A percentile compares a stretch with the other conserved stretches of the same genome.
phyloP scores from a whole-genome alignment of 2,888 invertebrate species.

The Brachypterus glaber region DNA sequence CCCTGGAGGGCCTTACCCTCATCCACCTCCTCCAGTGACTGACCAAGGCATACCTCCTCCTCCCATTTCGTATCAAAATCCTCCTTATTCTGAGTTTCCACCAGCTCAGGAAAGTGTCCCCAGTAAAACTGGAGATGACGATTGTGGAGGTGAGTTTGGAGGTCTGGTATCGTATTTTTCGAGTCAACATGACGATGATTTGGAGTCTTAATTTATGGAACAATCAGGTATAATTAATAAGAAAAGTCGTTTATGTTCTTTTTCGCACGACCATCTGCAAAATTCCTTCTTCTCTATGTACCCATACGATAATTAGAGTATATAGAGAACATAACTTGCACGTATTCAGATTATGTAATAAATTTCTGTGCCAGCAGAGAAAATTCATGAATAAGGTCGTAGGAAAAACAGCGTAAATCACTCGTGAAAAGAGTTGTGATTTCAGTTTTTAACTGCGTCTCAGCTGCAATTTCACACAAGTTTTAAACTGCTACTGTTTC shows the following conservation, averaged over 20 bases:
- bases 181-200: constrained; percentile 79
- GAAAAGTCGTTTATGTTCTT: neutral
- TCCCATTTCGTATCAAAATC: constrained; percentile 1
- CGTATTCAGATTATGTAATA: too few species aligned
- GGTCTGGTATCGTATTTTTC: constrained; percentile 88
- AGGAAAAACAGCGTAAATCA: too few species aligned
- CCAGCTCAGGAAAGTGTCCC: constrained; percentile 24
- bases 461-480: too few species aligned
- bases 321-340: too few species aligned
- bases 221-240: neutral
- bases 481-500: too few species aligned
- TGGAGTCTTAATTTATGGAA: constrained; percentile 63
- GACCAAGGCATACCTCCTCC: constrained; percentile 9
- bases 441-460: too few species aligned
- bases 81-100: constrained; percentile 28
- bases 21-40: constrained; percentile 8
- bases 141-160: constrained; percentile 66
- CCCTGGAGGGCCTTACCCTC: constrained; percentile 9
- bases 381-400: too few species aligned
- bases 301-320: too few species aligned
- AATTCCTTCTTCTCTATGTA: too few species aligned
- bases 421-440: too few species aligned
- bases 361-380: too few species aligned
- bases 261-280: too few species aligned
- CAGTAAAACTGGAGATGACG: constrained; percentile 45